Conservation (phyloP, 2,888 invertebrate species). For the Epinotia nisella region DNA sequence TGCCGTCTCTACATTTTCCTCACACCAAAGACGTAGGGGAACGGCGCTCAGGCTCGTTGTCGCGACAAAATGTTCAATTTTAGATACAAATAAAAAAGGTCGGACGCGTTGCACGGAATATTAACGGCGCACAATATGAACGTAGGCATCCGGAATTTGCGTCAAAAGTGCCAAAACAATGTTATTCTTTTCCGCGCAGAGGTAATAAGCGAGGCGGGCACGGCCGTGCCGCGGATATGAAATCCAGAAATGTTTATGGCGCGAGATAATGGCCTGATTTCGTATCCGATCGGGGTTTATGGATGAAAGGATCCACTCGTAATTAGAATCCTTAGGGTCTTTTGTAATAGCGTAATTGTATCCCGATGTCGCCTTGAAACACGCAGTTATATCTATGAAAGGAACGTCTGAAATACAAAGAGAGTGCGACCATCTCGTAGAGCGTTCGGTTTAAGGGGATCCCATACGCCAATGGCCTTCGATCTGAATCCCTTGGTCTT, state of each 20-base stretch:
- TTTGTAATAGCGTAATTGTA: slow-evolving; percentile 79
- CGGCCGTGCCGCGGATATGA: slow-evolving; percentile 81
- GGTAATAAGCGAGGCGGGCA: slow-evolving; percentile 79
- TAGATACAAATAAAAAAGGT: slow-evolving; percentile 85
- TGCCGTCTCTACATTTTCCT: slow-evolving; percentile 76
- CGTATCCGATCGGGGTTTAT: slow-evolving; percentile 78
- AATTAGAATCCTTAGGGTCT: slow-evolving; percentile 80
- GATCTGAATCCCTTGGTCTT: no score
- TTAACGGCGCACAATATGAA: slow-evolving; percentile 84
- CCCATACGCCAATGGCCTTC: no score
- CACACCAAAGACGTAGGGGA: slow-evolving; percentile 73
- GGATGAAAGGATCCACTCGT: slow-evolving; percentile 73
- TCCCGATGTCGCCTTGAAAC: slow-evolving; percentile 75
- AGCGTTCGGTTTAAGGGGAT: slow-evolving; percentile 60
- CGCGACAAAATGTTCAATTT: slow-evolving; percentile 85
- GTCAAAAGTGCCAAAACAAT: slow-evolving; percentile 83
- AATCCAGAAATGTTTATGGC: slow-evolving; percentile 82
- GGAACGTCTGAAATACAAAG: slow-evolving; percentile 72
- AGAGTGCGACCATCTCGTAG: slow-evolving; percentile 64
- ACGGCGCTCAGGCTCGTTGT: slow-evolving; percentile 76
- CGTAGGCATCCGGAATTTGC: slow-evolving; percentile 82
- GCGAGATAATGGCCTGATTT: slow-evolving; percentile 75
- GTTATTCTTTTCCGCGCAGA: slow-evolving; percentile 83
- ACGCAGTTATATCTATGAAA: slow-evolving; percentile 74
- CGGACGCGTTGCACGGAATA: slow-evolving; percentile 82